Evolutionary conservation across 2,888 invertebrate species (phyloP).

Genomic region (Proisotoma minuta): DNA sequence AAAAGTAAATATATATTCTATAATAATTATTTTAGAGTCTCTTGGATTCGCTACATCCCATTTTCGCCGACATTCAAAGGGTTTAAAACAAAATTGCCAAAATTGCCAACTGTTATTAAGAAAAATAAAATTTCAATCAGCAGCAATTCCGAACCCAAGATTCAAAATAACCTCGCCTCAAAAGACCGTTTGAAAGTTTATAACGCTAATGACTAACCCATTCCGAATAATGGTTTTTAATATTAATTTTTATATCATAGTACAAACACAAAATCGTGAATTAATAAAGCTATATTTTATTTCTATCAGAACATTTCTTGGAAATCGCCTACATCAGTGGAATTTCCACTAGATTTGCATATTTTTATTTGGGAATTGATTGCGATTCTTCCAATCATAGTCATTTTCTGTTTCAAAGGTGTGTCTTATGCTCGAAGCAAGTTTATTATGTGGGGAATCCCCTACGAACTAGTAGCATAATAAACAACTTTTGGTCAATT

Average conservation of each 20-base stretch:
- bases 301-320: too few relatives aligned
- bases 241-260: neutral
- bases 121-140: conserved; percentile 8
- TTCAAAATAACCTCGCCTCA: neutral
- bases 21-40: conserved; percentile 15
- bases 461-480: too few relatives aligned
- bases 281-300: too few relatives aligned
- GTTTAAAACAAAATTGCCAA: neutral
- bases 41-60: conserved; percentile 33
- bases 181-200: conserved; percentile 2
- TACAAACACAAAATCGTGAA: neutral
- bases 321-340: too few relatives aligned
- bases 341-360: too few relatives aligned
- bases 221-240: neutral
- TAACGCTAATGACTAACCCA: neutral
- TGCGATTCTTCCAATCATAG: too few relatives aligned
- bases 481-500: too few relatives aligned
- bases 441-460: too few relatives aligned
- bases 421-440: too few relatives aligned
- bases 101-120: neutral
- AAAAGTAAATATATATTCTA: neutral
- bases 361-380: too few relatives aligned
- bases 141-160: neutral
- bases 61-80: conserved; percentile 40
- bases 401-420: too few relatives aligned